Conservation (phyloP, 2,797 vertebrate genomes). For the Toxotes lorentzi region DNA sequence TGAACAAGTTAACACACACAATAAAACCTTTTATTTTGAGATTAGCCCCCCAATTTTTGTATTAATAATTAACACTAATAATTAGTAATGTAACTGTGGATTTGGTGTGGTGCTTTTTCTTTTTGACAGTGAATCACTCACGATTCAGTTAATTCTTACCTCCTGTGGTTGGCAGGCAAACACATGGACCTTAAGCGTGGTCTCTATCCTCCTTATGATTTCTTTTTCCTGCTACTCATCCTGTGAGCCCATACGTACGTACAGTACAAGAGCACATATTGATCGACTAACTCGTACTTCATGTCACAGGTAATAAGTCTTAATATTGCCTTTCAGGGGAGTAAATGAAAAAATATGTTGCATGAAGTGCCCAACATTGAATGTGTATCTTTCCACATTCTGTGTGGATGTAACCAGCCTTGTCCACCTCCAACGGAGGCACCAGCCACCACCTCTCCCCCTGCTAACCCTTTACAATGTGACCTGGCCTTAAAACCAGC, state of each 20-base stretch:
- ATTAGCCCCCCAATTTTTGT: neutral
- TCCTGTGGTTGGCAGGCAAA: neutral
- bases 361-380: neutral
- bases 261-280: neutral
- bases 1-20: neutral
- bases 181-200: neutral
- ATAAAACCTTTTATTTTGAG: neutral
- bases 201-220: neutral
- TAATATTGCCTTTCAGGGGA: neutral
- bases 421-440: constrained; percentile 27
- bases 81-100: neutral
- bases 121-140: neutral
- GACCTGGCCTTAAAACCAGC: constrained; percentile 46
- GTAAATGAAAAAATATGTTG: neutral
- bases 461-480: constrained; percentile 32
- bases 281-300: neutral
- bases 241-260: neutral
- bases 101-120: neutral
- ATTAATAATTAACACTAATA: neutral
- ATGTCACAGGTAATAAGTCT: neutral
- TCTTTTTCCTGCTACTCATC: neutral
- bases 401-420: constrained; percentile 14
- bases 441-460: constrained; percentile 34
- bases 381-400: neutral
- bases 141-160: neutral